Evolutionary conservation across 2,113 vertebrate genomes (phyloP), one percentile per base, ranked within the genome.

Genomic region (Hassar affinis): DNA sequence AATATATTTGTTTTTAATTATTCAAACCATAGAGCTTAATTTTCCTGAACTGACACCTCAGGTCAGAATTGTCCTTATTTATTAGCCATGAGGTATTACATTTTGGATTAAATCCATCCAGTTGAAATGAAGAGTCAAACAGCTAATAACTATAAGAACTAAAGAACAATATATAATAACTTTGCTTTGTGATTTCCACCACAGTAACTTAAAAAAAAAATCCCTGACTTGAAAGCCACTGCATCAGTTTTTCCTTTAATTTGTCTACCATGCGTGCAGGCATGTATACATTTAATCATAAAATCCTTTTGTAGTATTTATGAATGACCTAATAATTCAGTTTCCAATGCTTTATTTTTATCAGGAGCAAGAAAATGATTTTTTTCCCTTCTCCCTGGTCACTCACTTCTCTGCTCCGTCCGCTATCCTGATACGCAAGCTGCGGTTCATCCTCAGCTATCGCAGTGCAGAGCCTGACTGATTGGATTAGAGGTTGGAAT

Each of bases 401-500:
- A 52, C 8, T 62, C 56, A n/a, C 56, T 68, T 56, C n/a, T 30
- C 25, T 47, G 22, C 38, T 75, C 71, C 62, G 38, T 56, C 74
- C 51, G 30, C 56, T 64, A 62, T 83, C 45, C 71, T 81, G 85
- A 69, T 80, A 68, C 49, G 33, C 49, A 27, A 57, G 72, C 82
- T 30, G 22, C 18, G 62, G 79, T 78, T 87, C 77, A 77, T 79
- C 61, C 71, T 87, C 54, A 14, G 47, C 74, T 71, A 81, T 64
- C 77, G 82, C 69, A 75, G 76, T 17, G 81, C 79, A 74, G 64
- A 82, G 76, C 27, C 66, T 80, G 62, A 59, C 78, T 85, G 79
- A 87, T 89, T 82, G 87, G 86, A 90, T 87, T 89, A 87, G 78
- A 87, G 82, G 77, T 64, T 80, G 27, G 82, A 87, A 83, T 80